A percentile compares a stretch with the other conserved stretches of the same genome.
Evolutionary conservation across 1,140 invertebrate species (phyloP).

Genomic region (Cotesia chilonis): DNA sequence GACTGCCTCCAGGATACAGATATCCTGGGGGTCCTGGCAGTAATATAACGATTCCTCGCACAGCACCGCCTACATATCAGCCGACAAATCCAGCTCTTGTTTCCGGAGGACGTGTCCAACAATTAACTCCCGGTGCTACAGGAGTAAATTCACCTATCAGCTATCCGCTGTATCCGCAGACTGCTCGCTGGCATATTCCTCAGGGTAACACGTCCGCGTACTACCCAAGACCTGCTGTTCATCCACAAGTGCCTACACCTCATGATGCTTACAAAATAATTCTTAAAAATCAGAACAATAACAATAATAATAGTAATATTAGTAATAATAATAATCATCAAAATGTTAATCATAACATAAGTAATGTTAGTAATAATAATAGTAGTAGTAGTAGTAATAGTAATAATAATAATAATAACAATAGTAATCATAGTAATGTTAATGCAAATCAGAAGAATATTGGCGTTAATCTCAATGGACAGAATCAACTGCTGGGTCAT

Average conservation of each 20-base stretch:
- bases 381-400: conserved; percentile 27
- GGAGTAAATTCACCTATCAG: conserved; percentile 24
- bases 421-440: conserved; percentile 29
- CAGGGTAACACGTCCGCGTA: conserved; percentile 54
- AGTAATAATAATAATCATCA: conserved; percentile 41
- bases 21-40: conserved; percentile 51
- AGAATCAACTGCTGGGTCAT: conserved; percentile 38
- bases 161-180: conserved; percentile 37
- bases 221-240: conserved; percentile 48
- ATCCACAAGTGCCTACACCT: conserved; percentile 42
- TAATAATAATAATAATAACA: conserved; percentile 30
- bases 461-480: conserved; percentile 25
- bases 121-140: conserved; percentile 40
- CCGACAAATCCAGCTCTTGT: conserved; percentile 50
- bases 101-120: conserved; percentile 53
- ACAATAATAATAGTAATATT: conserved; percentile 48
- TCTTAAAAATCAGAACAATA: conserved; percentile 65
- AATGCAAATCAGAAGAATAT: conserved; percentile 26
- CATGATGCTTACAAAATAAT: conserved; percentile 75
- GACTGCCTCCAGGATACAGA: conserved; percentile 58
- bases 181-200: conserved; percentile 62
- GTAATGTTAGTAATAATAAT: conserved; percentile 3
- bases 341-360: conserved; percentile 29
- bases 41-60: conserved; percentile 44
- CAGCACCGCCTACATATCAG: conserved; percentile 51